Conservation (phyloP, 2,797 vertebrate genomes). For the Rhabdomys pumilio region DNA sequence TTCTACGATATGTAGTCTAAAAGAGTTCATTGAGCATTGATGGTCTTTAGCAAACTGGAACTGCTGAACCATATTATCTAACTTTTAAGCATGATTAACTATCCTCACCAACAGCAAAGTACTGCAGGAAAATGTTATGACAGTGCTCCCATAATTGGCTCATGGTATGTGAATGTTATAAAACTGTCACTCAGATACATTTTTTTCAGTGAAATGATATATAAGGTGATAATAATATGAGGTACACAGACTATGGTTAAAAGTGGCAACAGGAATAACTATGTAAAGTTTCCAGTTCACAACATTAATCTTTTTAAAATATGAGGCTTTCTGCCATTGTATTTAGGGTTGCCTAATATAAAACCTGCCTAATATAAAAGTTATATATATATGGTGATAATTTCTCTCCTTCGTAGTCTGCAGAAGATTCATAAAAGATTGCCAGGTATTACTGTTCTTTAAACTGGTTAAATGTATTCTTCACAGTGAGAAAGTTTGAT, state of each 20-base stretch:
- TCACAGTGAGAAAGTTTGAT: conserved; percentile 92
- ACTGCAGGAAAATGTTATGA: conserved; percentile 91
- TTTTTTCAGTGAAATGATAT: conserved; percentile 92
- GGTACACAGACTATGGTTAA: conserved; percentile 97
- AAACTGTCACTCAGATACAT: conserved; percentile 92
- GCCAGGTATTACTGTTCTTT: conserved; percentile 99
- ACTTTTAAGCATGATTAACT: conserved; percentile 88
- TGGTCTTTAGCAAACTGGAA: conserved; percentile 93
- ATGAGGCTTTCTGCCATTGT: conserved; percentile 91
- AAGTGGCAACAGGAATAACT: conserved; percentile 98
- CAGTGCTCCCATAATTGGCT: conserved; percentile 90
- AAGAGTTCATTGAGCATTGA: conserved; percentile 89
- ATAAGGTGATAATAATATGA: conserved; percentile 97
- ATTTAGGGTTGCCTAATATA: conserved; percentile 88
- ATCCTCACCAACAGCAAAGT: conserved; percentile 91
- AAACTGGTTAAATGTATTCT: conserved; percentile 92
- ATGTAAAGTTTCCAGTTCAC: conserved; percentile 95
- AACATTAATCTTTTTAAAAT: conserved; percentile 91
- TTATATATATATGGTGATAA: conserved; percentile 93
- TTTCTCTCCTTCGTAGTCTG: conserved; percentile 94
- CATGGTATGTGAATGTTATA: conserved; percentile 90
- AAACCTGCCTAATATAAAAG: conserved; percentile 92
- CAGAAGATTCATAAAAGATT: conserved; percentile 97
- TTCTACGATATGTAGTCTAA: conserved; percentile 90
- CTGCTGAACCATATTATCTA: conserved; percentile 92